phyloP scores from a whole-genome alignment of 2,888 invertebrate genomes.

The Torymus tubicola region DNA sequence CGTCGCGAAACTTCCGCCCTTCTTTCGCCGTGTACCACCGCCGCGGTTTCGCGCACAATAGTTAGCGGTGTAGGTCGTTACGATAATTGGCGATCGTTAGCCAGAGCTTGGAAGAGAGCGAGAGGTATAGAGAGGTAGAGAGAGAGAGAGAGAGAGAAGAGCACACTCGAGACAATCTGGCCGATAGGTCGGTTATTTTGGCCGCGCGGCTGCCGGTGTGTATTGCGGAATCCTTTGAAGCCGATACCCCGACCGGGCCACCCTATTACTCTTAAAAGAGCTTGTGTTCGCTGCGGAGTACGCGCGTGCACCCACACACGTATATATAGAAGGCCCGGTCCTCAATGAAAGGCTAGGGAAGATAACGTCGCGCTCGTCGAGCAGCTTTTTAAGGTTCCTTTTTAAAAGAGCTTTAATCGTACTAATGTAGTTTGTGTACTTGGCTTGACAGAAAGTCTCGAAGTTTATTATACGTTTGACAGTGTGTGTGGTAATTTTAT shows the following conservation, averaged over 20 bases:
- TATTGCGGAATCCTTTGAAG: slow-evolving; percentile 32
- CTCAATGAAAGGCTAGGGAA: slow-evolving; percentile 27
- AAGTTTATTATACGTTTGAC: too few relatives aligned
- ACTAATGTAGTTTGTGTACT: slow-evolving; percentile 12
- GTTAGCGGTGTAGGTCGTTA: neutral
- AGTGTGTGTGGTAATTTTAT: too few relatives aligned
- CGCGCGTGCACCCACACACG: slow-evolving; percentile 4
- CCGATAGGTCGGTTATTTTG: slow-evolving; percentile 21
- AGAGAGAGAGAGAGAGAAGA: too few relatives aligned
- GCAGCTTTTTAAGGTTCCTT: slow-evolving; percentile 13
- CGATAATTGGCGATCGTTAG: neutral
- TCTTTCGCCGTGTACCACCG: too few relatives aligned
- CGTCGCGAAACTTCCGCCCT: too few relatives aligned
- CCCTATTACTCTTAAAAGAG: slow-evolving; percentile 36
- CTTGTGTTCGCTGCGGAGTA: neutral
- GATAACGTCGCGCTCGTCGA: neutral
- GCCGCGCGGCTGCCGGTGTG: neutral
- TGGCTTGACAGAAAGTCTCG: neutral
- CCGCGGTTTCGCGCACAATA: too few relatives aligned
- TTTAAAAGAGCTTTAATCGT: slow-evolving; percentile 28
- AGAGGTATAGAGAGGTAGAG: too few relatives aligned
- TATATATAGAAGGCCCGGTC: too few relatives aligned
- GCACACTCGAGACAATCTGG: too few relatives aligned
- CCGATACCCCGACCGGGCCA: neutral
- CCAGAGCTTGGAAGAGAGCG: neutral